A percentile compares a stretch with the other conserved stretches of the same genome.
Conservation (phyloP, 2,888 invertebrate species). For the Calameuta pallipes region DNA sequence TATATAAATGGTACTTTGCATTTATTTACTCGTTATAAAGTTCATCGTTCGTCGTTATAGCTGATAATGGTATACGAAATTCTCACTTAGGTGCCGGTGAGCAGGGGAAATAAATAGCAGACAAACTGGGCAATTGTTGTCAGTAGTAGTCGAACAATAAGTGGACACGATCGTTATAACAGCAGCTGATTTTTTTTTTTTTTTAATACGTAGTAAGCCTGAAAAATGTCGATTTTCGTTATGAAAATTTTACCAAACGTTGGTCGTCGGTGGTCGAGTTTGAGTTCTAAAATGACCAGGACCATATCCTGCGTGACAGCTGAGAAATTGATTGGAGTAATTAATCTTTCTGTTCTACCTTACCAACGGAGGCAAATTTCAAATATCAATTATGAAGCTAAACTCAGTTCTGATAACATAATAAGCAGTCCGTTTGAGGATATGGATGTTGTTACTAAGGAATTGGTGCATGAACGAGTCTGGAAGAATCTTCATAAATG, state of each 20-base stretch:
- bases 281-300: background rate
- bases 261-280: background rate
- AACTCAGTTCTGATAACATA: constrained; percentile 1
- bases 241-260: background rate
- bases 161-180: background rate
- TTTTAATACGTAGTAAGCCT: background rate
- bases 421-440: constrained; percentile 27
- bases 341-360: background rate
- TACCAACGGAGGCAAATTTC: background rate
- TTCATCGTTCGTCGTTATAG: too few species aligned
- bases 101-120: background rate
- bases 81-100: background rate
- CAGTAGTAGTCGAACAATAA: background rate
- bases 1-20: background rate
- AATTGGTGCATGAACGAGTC: constrained; percentile 68
- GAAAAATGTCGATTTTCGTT: background rate
- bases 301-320: background rate
- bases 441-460: background rate
- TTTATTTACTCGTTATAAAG: background rate
- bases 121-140: background rate
- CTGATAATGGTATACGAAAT: background rate
- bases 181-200: background rate
- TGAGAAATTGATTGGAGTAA: background rate
- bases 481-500: constrained; percentile 75
- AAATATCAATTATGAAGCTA: background rate